Evolutionary conservation across 2,113 vertebrate genomes (phyloP).

Genomic region (Alligator mississippiensis): DNA sequence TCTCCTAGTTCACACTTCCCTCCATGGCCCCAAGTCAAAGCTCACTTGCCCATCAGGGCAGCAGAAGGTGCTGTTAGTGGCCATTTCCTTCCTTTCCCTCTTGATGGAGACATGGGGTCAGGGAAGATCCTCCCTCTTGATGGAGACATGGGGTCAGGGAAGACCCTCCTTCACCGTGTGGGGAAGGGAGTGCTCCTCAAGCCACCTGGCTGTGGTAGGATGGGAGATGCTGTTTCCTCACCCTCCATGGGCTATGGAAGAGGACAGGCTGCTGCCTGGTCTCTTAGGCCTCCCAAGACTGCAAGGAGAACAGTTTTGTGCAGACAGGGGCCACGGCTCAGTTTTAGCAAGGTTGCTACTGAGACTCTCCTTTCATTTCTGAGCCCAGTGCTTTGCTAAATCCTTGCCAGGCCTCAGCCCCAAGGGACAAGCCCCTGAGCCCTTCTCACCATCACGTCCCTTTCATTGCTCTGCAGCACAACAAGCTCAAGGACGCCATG

Average conservation of each 20-base stretch:
- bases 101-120: too few relatives aligned
- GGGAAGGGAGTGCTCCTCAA: not conserved
- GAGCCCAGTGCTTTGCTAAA: not conserved
- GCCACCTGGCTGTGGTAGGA: too few relatives aligned
- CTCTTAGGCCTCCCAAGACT: not conserved
- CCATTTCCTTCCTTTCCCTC: too few relatives aligned
- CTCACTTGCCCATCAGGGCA: too few relatives aligned
- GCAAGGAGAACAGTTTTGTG: not conserved
- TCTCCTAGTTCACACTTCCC: too few relatives aligned
- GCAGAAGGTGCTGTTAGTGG: too few relatives aligned
- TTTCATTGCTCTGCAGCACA: slow-evolving; percentile 73
- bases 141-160: too few relatives aligned
- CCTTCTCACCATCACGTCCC: not conserved
- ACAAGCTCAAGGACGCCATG: slow-evolving; percentile 86
- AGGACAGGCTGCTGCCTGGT: not conserved
- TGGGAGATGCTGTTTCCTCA: not conserved
- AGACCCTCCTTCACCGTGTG: not conserved
- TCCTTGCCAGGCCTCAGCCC: not conserved
- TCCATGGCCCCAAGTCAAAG: too few relatives aligned
- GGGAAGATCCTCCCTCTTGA: too few relatives aligned
- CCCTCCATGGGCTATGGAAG: not conserved
- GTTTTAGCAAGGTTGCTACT: too few relatives aligned
- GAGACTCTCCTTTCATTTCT: not conserved
- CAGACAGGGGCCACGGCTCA: not conserved
- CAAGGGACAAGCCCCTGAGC: too few relatives aligned